Evolutionary conservation across 1,140 invertebrate genomes (phyloP).

Genomic region (Adoxophyes honmai): DNA sequence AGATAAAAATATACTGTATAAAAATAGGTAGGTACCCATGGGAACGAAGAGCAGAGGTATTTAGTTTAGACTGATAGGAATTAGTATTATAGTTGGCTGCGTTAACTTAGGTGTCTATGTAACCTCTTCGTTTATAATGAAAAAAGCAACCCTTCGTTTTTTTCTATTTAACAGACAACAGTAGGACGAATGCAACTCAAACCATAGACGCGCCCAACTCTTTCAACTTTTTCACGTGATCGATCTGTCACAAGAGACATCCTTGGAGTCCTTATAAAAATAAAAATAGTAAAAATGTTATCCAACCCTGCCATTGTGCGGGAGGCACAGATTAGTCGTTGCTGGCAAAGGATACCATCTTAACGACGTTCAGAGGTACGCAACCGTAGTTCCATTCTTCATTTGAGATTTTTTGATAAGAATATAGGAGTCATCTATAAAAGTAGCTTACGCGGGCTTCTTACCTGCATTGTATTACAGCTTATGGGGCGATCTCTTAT

Average conservation of each 20-base stretch:
- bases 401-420: slow-evolving; percentile 69
- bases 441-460: slow-evolving; percentile 23
- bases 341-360: slow-evolving; percentile 67
- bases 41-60: no score
- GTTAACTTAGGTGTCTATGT: no score
- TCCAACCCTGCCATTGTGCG: slow-evolving; percentile 64
- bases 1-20: no score
- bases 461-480: slow-evolving; percentile 16
- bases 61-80: no score
- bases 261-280: slow-evolving; percentile 46
- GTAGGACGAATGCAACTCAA: background rate
- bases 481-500: slow-evolving; percentile 16
- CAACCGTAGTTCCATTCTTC: slow-evolving; percentile 64
- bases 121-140: no score
- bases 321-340: slow-evolving; percentile 65
- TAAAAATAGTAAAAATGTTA: slow-evolving; percentile 68
- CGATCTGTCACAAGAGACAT: slow-evolving; percentile 58
- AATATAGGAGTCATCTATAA: slow-evolving; percentile 53
- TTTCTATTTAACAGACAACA: background rate
- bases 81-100: no score
- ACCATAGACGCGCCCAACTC: background rate
- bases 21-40: no score
- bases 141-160: background rate
- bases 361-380: slow-evolving; percentile 56
- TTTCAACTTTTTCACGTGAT: slow-evolving; percentile 20